Evolutionary conservation across 1,140 invertebrate species (phyloP), one percentile per base, ranked within the genome.

Genomic region (Nautilus pompilius): DNA sequence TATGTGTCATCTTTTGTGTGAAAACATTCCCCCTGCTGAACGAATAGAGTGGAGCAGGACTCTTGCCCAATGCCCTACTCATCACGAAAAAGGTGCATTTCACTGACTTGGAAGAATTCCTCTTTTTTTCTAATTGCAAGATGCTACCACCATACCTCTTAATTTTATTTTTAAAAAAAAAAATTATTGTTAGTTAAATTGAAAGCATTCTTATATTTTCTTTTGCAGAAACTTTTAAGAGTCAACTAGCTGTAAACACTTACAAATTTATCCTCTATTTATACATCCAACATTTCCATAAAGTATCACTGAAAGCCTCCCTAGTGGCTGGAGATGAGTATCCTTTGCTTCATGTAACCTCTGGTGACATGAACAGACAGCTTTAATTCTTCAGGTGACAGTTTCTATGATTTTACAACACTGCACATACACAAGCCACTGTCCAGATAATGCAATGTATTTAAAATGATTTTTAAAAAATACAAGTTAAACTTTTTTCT

Each of bases 251-350:
- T 6, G 74, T 83, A 5, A 68, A 75, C 30, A 73, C 75, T 8
- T 66, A 80, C 30, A 75, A 76, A 60, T 83, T 84, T 76, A 78
- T 81, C 0, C 59, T 84, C 5, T 79, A 75, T 63, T 70, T 84
- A 5, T 81, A 79, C 66, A 77, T 82, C 17, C 82, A 84, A 61
- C 78, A 79, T 59, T 46, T 83, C 13, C 74, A 81, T 57, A 80
- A 79, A 70, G 80, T 82, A 22, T 81, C 77, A 6, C 69, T 84
- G 5, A 70, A 78, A 54, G 73, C 82, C 8, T 82, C 80, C 20
- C 67, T 82, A 2, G 72, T 81, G 15, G 75, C 80, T 48, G 79
- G 79, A 17, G 81, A 81, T 70, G 81, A 82, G 74, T 82, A 78
- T 78, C 79, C 75, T 76, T 75, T 58, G 22, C 20, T 15, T 28